These are phyloP conservation scores for Corythornis madagascariensis DNA, from an alignment of 2,113 vertebrate species.

Conservation along the genomic window DNA sequence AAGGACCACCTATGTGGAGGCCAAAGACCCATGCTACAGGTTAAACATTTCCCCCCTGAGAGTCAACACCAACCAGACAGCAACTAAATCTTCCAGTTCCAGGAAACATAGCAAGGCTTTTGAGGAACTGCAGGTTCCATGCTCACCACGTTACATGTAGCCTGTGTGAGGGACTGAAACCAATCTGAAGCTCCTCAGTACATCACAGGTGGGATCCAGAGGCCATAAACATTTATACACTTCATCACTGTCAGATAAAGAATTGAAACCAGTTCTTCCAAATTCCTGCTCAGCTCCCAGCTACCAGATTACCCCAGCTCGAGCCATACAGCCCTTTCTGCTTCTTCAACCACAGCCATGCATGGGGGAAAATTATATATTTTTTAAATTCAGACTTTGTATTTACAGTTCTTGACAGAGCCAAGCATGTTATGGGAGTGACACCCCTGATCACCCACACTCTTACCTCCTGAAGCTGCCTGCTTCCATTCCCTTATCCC, in stretches of 20 bases:
- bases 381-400: not conserved
- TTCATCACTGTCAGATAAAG: not conserved
- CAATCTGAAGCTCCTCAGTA: not conserved
- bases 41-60: not conserved
- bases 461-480: not conserved
- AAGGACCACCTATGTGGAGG: not conserved
- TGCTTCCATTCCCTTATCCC: not conserved
- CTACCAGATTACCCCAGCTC: not conserved
- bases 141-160: not conserved
- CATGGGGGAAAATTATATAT: not conserved
- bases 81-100: not conserved
- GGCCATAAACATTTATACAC: conserved; percentile 14
- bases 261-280: conserved; percentile 44
- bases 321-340: not conserved
- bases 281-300: not conserved
- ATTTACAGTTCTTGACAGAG: not conserved
- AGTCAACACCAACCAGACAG: not conserved
- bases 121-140: not conserved
- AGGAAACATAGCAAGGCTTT: not conserved
- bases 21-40: not conserved
- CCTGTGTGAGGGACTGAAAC: not conserved
- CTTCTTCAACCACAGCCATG: not conserved
- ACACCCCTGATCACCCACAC: not conserved
- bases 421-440: not conserved
- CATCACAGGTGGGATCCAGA: not conserved